A percentile compares a stretch with the other conserved stretches of the same genome.
Conservation (phyloP, 1,140 invertebrate genomes). For the Drosophila parabipectinata region DNA sequence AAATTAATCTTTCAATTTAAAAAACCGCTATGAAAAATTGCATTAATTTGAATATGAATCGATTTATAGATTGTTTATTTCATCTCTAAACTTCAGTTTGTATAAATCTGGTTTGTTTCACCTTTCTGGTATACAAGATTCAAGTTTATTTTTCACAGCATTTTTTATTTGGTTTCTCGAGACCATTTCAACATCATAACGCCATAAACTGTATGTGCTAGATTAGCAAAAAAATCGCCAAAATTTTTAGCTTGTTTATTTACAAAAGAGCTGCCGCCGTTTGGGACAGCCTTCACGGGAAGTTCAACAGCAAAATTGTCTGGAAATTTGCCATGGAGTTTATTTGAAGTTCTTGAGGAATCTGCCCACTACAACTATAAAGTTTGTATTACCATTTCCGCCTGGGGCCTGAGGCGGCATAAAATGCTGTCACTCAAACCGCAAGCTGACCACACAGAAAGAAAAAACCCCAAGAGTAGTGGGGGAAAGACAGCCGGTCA, state of each 20-base stretch:
- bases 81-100: slow-evolving; percentile 20
- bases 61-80: slow-evolving; percentile 31
- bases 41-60: slow-evolving; percentile 43
- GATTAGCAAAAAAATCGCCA: slow-evolving; percentile 27
- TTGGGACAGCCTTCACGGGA: slow-evolving; percentile 21
- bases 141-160: slow-evolving; percentile 8
- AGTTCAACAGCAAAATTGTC: slow-evolving; percentile 30
- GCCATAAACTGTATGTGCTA: slow-evolving; percentile 26
- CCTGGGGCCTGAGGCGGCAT: slow-evolving; percentile 40
- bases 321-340: slow-evolving; percentile 29
- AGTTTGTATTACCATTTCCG: slow-evolving; percentile 48
- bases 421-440: slow-evolving; percentile 47
- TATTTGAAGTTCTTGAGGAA: slow-evolving; percentile 23
- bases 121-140: not conserved
- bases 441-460: slow-evolving; percentile 41
- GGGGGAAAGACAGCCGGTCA: slow-evolving; percentile 33
- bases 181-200: slow-evolving; percentile 35
- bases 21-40: slow-evolving; percentile 25
- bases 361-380: slow-evolving; percentile 43
- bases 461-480: slow-evolving; percentile 11
- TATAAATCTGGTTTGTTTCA: slow-evolving; percentile 2
- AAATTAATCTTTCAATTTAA: slow-evolving; percentile 35
- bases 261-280: slow-evolving; percentile 27
- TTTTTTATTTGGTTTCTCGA: slow-evolving; percentile 16
- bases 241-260: slow-evolving; percentile 20